Conservation (phyloP, 2,113 vertebrate species). For the Epinephelus moara region DNA sequence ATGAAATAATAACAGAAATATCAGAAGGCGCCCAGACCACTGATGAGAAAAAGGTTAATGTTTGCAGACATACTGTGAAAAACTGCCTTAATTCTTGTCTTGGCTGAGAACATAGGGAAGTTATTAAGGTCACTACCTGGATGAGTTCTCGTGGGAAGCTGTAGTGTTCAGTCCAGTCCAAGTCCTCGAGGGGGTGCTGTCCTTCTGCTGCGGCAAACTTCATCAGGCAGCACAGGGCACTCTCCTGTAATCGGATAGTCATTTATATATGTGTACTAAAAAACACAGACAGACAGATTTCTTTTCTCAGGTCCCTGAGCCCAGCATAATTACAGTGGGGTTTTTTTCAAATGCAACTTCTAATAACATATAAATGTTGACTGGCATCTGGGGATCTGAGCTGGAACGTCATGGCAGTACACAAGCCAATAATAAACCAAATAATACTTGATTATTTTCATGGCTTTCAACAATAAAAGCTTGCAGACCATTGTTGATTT, state of each 20-base stretch:
- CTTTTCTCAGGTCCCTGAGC: neutral
- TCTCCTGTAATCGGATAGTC: constrained; percentile 82
- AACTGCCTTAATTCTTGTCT: neutral
- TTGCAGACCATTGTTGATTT: neutral
- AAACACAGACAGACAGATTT: neutral
- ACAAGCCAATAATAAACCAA: neutral
- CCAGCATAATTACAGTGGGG: neutral
- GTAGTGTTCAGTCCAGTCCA: constrained; percentile 88
- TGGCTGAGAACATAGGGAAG: neutral
- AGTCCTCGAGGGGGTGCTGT: constrained; percentile 84
- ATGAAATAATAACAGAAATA: constrained; percentile 10
- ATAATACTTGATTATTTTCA: neutral
- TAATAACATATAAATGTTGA: neutral
- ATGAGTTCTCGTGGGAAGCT: constrained; percentile 89
- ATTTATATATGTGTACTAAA: neutral
- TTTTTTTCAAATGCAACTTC: neutral
- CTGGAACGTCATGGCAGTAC: neutral
- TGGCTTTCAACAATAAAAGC: neutral
- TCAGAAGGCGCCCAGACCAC: neutral
- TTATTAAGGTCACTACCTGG: constrained; percentile 79
- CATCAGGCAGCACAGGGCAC: constrained; percentile 89
- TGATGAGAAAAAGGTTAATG: too few relatives aligned
- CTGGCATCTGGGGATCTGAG: neutral
- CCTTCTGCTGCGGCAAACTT: constrained; percentile 91
- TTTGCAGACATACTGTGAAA: too few relatives aligned